Conservation (phyloP, 2,888 invertebrate genomes). For the Leptopilina drosophilae region DNA sequence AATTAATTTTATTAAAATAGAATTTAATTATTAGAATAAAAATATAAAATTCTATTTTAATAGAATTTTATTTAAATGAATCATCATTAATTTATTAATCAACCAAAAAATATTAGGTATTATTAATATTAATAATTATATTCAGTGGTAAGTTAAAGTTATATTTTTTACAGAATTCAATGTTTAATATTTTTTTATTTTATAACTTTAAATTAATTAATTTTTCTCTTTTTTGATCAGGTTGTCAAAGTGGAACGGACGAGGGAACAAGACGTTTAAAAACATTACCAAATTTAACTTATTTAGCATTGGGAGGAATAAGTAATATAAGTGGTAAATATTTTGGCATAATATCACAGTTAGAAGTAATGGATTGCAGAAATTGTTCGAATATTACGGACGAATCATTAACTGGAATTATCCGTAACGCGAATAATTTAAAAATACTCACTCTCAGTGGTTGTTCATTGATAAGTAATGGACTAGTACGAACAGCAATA, state of each 20-base stretch:
- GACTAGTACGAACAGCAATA: not conserved
- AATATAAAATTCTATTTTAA: too few relatives aligned
- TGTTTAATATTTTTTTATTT: too few relatives aligned
- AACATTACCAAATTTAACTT: not conserved
- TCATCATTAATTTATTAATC: too few relatives aligned
- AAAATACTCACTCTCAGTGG: conserved; percentile 4
- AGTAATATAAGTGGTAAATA: not conserved
- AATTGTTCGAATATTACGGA: not conserved
- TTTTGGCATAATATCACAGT: not conserved
- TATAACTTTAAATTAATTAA: too few relatives aligned
- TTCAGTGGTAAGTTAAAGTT: too few relatives aligned
- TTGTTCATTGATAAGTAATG: not conserved
- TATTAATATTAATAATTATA: too few relatives aligned
- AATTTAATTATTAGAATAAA: too few relatives aligned
- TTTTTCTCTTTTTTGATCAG: not conserved
- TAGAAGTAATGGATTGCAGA: conserved; percentile 20
- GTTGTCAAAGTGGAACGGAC: conserved; percentile 9
- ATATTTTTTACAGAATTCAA: too few relatives aligned
- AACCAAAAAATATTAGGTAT: too few relatives aligned
- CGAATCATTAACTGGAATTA: not conserved
- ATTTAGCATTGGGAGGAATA: not conserved
- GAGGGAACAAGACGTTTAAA: not conserved
- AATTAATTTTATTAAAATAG: too few relatives aligned
- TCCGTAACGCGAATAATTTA: not conserved
- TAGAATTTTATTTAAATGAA: too few relatives aligned